A percentile compares a stretch with the other conserved stretches of the same genome.
These are phyloP conservation scores for Peribatodes rhomboidaria DNA, from an alignment of 2,888 invertebrate genomes.

Conservation along the genomic window DNA sequence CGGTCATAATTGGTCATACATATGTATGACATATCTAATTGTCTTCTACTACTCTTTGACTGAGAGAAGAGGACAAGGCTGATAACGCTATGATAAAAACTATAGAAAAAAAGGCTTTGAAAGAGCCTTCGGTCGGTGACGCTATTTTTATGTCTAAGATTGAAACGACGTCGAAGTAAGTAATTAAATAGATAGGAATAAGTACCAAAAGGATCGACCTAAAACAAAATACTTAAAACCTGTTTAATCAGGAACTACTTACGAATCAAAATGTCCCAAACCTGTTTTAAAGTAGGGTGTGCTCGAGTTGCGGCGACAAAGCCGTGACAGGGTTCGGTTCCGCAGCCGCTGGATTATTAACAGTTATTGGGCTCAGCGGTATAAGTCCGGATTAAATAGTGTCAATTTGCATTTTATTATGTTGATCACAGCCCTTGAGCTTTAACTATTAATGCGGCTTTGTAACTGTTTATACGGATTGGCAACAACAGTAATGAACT, in stretches of 20 bases:
- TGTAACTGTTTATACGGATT: conserved; percentile 67
- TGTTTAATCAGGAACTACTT: conserved; percentile 1
- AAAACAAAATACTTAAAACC: neutral
- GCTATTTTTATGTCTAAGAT: too few relatives aligned
- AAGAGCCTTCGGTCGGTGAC: too few relatives aligned
- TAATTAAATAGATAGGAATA: neutral
- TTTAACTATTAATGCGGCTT: conserved; percentile 75
- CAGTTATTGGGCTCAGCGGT: conserved; percentile 77
- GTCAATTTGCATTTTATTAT: conserved; percentile 85
- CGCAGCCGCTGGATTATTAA: conserved; percentile 71
- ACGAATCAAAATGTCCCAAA: conserved; percentile 15
- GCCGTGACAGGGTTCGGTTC: conserved; percentile 49
- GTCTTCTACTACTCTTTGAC: too few relatives aligned
- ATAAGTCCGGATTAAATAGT: conserved; percentile 81
- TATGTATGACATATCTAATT: too few relatives aligned
- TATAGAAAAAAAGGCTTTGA: too few relatives aligned
- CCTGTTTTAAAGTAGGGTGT: conserved; percentile 22
- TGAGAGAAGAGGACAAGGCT: too few relatives aligned
- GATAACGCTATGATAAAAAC: too few relatives aligned
- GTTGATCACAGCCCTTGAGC: conserved; percentile 72
- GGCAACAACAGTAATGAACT: conserved; percentile 46
- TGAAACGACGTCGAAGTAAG: too few relatives aligned
- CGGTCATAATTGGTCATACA: too few relatives aligned
- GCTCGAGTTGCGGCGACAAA: conserved; percentile 31
- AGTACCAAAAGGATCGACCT: neutral